These are phyloP conservation scores for Sander vitreus DNA, from an alignment of 2,113 vertebrate genomes.

Conservation along the genomic window DNA sequence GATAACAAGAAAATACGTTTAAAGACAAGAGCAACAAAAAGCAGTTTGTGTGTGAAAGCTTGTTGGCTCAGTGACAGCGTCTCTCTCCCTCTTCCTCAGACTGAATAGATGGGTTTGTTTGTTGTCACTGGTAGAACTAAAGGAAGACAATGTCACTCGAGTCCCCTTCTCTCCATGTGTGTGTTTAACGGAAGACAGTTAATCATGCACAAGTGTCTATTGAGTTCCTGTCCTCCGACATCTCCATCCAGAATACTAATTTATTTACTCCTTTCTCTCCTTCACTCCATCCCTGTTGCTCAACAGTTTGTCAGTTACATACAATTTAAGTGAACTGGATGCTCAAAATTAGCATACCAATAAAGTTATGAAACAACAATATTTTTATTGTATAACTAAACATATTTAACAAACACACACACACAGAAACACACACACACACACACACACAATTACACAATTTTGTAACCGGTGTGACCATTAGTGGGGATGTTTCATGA, in stretches of 20 bases:
- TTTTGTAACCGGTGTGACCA: not conserved
- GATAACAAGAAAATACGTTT: constrained; percentile 60
- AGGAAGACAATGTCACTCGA: constrained; percentile 64
- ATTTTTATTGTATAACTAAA: not conserved
- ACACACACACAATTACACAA: no score
- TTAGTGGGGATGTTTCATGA: constrained; percentile 5
- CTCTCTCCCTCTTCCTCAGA: constrained; percentile 42
- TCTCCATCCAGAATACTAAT: constrained; percentile 47
- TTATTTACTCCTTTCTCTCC: constrained; percentile 6
- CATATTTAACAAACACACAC: not conserved
- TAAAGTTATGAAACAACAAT: constrained; percentile 3
- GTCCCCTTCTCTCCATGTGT: constrained; percentile 35
- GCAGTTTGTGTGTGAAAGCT: constrained; percentile 60
- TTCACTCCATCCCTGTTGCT: not conserved
- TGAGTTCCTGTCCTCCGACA: constrained; percentile 21
- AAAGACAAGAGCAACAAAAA: constrained; percentile 60
- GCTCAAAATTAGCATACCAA: not conserved
- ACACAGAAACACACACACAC: no score
- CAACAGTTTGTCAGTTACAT: constrained; percentile 1
- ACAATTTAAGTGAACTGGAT: constrained; percentile 3
- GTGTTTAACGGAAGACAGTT: constrained; percentile 50
- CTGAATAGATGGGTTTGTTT: constrained; percentile 73
- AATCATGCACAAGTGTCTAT: constrained; percentile 44
- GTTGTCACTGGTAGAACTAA: constrained; percentile 66
- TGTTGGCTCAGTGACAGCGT: constrained; percentile 67